A percentile compares a stretch with the other conserved stretches of the same genome.
Conservation (phyloP, 2,888 invertebrate species). For the Acanthosoma haemorrhoidale region DNA sequence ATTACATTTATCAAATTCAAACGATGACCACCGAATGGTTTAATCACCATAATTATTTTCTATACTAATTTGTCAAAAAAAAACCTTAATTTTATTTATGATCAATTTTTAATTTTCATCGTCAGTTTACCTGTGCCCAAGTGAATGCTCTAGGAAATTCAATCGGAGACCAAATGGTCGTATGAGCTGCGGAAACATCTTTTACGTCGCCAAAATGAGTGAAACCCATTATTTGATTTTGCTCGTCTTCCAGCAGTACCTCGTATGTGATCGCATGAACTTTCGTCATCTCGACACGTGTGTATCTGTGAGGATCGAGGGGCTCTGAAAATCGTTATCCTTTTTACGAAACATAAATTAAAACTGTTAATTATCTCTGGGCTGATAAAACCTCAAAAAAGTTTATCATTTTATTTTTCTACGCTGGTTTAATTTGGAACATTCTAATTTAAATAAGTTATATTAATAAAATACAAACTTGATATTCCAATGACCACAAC, state of each 20-base stretch:
- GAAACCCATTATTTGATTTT: slow-evolving; percentile 70
- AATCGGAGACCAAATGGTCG: slow-evolving; percentile 70
- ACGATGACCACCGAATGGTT: no score
- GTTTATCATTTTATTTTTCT: no score
- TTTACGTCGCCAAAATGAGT: slow-evolving; percentile 72
- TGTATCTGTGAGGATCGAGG: slow-evolving; percentile 71
- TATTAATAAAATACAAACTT: slow-evolving; percentile 49
- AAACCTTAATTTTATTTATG: no score
- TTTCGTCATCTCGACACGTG: slow-evolving; percentile 71
- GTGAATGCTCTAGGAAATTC: slow-evolving; percentile 65
- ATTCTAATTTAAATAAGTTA: no score
- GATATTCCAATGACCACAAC: slow-evolving; percentile 71
- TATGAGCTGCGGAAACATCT: slow-evolving; percentile 67
- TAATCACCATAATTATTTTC: no score
- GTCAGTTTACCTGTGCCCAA: slow-evolving; percentile 70
- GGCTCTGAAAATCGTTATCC: slow-evolving; percentile 57
- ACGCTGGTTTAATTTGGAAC: no score
- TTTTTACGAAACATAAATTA: no score
- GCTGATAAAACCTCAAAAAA: no score
- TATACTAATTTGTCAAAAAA: no score
- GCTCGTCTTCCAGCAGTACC: slow-evolving; percentile 73
- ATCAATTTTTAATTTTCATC: no score
- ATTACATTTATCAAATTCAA: no score
- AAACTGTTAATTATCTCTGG: no score
- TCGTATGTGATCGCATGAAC: slow-evolving; percentile 72